Base-by-base conservation (phyloP, 2,797 vertebrate genomes). In the Pipistrellus kuhlii region DNA sequence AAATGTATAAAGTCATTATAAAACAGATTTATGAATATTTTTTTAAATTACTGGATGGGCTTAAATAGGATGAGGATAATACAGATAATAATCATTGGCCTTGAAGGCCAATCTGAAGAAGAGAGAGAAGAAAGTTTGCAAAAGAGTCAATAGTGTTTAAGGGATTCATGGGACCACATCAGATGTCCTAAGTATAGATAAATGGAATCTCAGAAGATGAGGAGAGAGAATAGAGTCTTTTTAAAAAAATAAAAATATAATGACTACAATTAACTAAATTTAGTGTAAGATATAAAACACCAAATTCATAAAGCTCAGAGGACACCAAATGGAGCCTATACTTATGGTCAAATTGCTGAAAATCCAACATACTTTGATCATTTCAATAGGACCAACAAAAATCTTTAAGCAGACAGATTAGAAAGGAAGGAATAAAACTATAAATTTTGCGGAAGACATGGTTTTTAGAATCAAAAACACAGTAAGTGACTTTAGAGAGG, bases 71-170 rank as follows among this genome's bases (percentile, higher is more conserved):
- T 59, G 20, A 25, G 68, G 38, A 51, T 66, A 27, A 90, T 14
- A 76, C 4, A 59, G 27, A 62, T 76, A 83, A 76, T 21, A 75
- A 69, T 59, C 18, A 75, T 14, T 86, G 75, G 14, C 25, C 30
- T 94, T 94, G 27, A 48, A 92, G 44, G 64, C n/a, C 3, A 69
- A 38, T 20, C 6, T 73, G 51, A 90, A 76, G 64, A 77, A 82
- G 2, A 84, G 20, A 93, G 8, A 73, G 13, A 84, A 17, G 6
- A 32, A 83, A 15, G 8, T 32, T 5, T 68, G 46, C 8, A 71
- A 55, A 76, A 69, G 71, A 71, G 23, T 51, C 25, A 35, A 27
- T 0, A 51, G 4, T 25, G 1, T 64, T 23, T 68, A 84, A 87
- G 13, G 8, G 12, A 87, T 35, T 5, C 72, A 38, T 30, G 21